Conservation (phyloP, 2,888 invertebrate species). For the Phyllotreta cruciferae region DNA sequence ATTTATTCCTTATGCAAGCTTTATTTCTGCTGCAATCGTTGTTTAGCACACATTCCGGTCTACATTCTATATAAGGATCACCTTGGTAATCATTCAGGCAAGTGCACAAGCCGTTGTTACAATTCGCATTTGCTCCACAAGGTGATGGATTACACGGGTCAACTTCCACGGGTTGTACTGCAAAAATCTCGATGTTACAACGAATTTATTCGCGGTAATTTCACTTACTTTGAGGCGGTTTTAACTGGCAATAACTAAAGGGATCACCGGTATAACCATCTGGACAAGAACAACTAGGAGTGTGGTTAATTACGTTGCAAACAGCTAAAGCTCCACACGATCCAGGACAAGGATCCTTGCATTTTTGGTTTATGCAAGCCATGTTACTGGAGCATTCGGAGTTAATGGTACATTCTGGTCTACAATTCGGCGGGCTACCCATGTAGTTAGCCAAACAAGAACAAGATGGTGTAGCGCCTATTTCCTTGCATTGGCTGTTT, state of each 20-base stretch:
- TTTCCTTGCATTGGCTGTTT: slow-evolving; percentile 64
- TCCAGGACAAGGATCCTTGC: slow-evolving; percentile 71
- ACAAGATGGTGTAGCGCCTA: slow-evolving; percentile 63
- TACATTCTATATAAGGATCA: slow-evolving; percentile 60
- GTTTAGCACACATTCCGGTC: slow-evolving; percentile 62
- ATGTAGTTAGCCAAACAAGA: slow-evolving; percentile 63
- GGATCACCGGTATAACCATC: slow-evolving; percentile 71
- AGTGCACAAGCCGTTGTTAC: slow-evolving; percentile 63
- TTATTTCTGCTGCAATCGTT: slow-evolving; percentile 59
- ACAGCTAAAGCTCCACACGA: slow-evolving; percentile 69
- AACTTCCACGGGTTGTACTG: slow-evolving; percentile 45
- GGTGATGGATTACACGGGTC: slow-evolving; percentile 70
- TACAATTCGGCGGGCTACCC: slow-evolving; percentile 65
- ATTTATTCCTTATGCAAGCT: slow-evolving; percentile 61
- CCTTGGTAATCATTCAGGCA: slow-evolving; percentile 59
- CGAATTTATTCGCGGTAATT: background rate
- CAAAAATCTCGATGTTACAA: slow-evolving; percentile 40
- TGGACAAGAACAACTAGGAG: slow-evolving; percentile 71
- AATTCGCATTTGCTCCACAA: slow-evolving; percentile 74
- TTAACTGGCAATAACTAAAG: slow-evolving; percentile 8
- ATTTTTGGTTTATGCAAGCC: slow-evolving; percentile 66
- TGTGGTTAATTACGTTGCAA: slow-evolving; percentile 72
- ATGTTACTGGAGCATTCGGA: slow-evolving; percentile 63
- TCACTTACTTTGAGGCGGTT: slow-evolving; percentile 4
- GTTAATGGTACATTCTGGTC: slow-evolving; percentile 65